Evolutionary conservation across 2,888 invertebrate species (phyloP), one percentile per base, ranked within the genome.

Genomic region (Drosophila bunnanda): DNA sequence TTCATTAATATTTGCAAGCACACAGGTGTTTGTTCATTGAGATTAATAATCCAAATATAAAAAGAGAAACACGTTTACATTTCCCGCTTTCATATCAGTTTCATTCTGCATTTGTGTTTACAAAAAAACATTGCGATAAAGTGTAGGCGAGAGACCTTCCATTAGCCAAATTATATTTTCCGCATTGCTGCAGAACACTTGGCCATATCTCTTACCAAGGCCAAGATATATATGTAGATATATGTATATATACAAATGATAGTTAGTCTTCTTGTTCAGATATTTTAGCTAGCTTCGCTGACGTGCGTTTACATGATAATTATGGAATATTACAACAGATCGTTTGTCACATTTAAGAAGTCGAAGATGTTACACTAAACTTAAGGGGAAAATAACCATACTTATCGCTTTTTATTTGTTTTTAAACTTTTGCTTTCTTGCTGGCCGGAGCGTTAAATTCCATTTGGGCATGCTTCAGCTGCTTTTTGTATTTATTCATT

Each of bases 371-470:
- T 52, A 34, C 50, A 34, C 6, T 22, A 12, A 52, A 9, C 4
- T 30, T 32, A 2, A 38, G 22, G 22, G 30, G 17, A 25, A 54
- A 43, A 34, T 55, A 46, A 17, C 17, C 22, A 20, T 34, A 32
- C 22, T 55, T 53, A 25, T 44, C 10, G 25, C 7, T 22, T 25
- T 15, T 39, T 17, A 32, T 30, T 53, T n/a, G 34, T 43, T 28
- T 28, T 17, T 28, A 25, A 50, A 36, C 55, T 52, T 60, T 39
- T 70, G 39, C 36, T 57, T 57, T 70, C 46, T 30, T 30, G 44
- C 15, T 36, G 55, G 36, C 13, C 38, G 43, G 30, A 59, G 67
- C 75, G 74, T 74, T 54, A 62, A 75, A 75, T 74, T 67, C 67
- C 62, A 74, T 41, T 48, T 20, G 43, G 61, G n/a, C 52, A 67